Conservation (phyloP, 2,113 vertebrate genomes). For the Elephantulus edwardii region DNA sequence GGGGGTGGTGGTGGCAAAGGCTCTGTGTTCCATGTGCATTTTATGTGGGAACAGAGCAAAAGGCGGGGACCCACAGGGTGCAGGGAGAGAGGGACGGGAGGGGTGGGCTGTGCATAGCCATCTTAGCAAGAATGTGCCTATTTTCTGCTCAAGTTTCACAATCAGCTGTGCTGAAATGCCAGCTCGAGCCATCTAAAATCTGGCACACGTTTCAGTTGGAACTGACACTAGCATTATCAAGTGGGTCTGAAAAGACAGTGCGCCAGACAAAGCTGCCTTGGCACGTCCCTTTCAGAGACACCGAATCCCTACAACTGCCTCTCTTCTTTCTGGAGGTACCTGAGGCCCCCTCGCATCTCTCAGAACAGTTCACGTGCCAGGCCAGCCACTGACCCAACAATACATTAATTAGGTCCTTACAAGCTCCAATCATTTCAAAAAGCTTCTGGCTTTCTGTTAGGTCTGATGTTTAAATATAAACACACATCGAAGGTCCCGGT, state of each 20-base stretch:
- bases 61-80: conserved; percentile 75
- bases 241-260: conserved; percentile 75
- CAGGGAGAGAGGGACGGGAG: conserved; percentile 57
- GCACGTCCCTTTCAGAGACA: conserved; percentile 60
- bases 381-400: not conserved
- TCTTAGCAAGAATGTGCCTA: conserved; percentile 77
- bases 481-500: conserved; percentile 30
- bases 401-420: not conserved
- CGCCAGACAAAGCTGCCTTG: conserved; percentile 64
- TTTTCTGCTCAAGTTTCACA: conserved; percentile 85
- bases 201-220: conserved; percentile 79
- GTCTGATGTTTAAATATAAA: conserved; percentile 67
- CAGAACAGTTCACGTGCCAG: not conserved
- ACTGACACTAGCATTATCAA: conserved; percentile 76
- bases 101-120: conserved; percentile 66
- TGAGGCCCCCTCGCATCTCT: not conserved
- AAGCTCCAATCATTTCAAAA: not conserved
- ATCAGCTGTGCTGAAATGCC: conserved; percentile 78
- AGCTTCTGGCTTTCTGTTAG: conserved; percentile 57
- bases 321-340: conserved; percentile 32
- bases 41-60: conserved; percentile 78
- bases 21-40: conserved; percentile 67
- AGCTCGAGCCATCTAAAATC: conserved; percentile 77
- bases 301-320: conserved; percentile 66
- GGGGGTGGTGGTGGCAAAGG: conserved; percentile 68